phyloP scores from a whole-genome alignment of 2,113 vertebrate species.

The Archocentrus centrarchus region DNA sequence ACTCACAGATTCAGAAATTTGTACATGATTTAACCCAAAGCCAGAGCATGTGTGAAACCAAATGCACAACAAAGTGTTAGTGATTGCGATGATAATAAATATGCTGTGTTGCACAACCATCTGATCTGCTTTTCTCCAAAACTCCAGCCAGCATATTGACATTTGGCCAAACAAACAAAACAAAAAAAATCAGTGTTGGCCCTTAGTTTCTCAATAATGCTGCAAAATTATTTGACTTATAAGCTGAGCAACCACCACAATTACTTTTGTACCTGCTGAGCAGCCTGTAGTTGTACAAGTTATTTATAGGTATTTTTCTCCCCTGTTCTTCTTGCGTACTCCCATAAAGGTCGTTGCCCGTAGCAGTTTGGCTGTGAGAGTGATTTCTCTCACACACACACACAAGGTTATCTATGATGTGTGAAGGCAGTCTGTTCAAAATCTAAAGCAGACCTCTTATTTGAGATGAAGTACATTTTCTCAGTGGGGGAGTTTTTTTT shows the following conservation, averaged over 20 bases:
- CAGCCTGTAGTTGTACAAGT: slow-evolving; percentile 11
- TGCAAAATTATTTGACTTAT: not conserved
- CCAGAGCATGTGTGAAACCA: slow-evolving; percentile 6
- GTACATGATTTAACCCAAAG: not conserved
- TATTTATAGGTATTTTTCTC: slow-evolving; percentile 15
- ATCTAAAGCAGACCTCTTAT: slow-evolving; percentile 65
- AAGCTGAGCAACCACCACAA: not conserved
- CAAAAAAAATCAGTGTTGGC: not conserved
- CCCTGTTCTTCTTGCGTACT: slow-evolving; percentile 9
- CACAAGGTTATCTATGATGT: slow-evolving; percentile 48
- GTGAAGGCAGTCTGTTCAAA: slow-evolving; percentile 45
- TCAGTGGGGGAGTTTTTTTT: slow-evolving; percentile 22
- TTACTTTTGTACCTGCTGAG: not conserved
- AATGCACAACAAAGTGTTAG: slow-evolving; percentile 4
- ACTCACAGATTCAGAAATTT: not conserved
- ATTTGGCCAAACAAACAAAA: not conserved
- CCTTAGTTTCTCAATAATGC: not conserved
- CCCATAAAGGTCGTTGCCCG: slow-evolving; percentile 22
- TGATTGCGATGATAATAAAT: not conserved
- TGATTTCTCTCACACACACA: slow-evolving; percentile 17
- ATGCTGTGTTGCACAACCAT: not conserved
- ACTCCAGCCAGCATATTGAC: slow-evolving; percentile 10
- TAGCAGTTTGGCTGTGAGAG: slow-evolving; percentile 38
- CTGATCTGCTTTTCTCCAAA: not conserved
- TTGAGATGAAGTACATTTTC: slow-evolving; percentile 41